Conservation (phyloP, 2,888 invertebrate species). For the Drosophila testacea region DNA sequence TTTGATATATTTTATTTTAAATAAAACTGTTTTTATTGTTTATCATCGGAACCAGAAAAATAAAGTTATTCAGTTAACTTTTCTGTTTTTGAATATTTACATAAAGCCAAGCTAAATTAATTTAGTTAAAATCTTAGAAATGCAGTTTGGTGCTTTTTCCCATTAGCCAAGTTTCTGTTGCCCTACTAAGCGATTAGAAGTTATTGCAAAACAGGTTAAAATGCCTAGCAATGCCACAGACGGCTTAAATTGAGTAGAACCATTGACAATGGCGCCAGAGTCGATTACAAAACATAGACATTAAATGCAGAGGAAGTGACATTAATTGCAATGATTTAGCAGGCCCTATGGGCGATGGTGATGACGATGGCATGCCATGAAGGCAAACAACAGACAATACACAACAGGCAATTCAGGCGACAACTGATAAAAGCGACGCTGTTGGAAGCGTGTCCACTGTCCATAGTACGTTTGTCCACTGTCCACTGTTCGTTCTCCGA, state of each 20-base stretch:
- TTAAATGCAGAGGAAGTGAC: conserved; percentile 78
- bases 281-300: conserved; percentile 79
- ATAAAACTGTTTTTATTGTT: too few relatives aligned
- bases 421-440: conserved; percentile 49
- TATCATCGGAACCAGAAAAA: too few relatives aligned
- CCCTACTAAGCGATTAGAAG: conserved; percentile 18
- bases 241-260: conserved; percentile 21
- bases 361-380: conserved; percentile 3
- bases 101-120: not conserved
- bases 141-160: not conserved
- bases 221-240: conserved; percentile 2
- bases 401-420: conserved; percentile 26
- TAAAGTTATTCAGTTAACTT: too few relatives aligned
- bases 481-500: not conserved
- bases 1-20: too few relatives aligned
- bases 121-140: not conserved
- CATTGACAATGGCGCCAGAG: conserved; percentile 60
- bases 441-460: conserved; percentile 8
- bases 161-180: not conserved
- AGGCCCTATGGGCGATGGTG: conserved; percentile 44
- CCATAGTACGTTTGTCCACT: not conserved
- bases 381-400: conserved; percentile 10
- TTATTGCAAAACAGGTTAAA: conserved; percentile 48
- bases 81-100: too few relatives aligned
- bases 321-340: conserved; percentile 80